Evolutionary conservation across 2,113 vertebrate genomes (phyloP).

Genomic region (Corythoichthys intestinalis): DNA sequence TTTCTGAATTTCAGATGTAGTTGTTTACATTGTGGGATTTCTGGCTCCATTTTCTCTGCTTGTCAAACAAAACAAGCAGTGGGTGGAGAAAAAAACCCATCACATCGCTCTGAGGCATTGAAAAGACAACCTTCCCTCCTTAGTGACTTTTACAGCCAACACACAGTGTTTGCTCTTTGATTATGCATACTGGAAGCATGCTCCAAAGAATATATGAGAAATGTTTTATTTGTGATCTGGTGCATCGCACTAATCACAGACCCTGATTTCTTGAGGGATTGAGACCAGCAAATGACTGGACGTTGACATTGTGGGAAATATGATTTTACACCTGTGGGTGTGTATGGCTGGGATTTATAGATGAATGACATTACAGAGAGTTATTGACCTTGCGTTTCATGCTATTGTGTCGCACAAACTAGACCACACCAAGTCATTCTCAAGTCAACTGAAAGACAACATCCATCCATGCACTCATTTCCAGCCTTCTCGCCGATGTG

Average conservation of each 20-base stretch:
- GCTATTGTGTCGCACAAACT: neutral
- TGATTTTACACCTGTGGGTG: neutral
- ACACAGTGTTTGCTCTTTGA: neutral
- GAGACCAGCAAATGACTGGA: constrained; percentile 7
- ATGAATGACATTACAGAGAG: neutral
- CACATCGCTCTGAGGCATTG: neutral
- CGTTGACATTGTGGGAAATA: constrained; percentile 12
- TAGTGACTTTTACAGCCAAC: neutral
- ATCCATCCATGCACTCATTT: no score
- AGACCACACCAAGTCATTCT: neutral
- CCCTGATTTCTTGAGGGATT: constrained; percentile 11
- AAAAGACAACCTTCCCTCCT: neutral
- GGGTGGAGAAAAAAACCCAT: neutral
- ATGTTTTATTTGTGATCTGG: neutral
- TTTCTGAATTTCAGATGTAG: neutral
- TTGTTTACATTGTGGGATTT: neutral
- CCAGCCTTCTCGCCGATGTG: no score
- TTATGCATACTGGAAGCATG: neutral
- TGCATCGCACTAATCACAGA: neutral
- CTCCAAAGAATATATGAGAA: neutral
- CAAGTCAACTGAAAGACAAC: no score
- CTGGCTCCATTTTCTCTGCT: neutral
- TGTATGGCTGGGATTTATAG: neutral
- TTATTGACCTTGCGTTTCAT: neutral
- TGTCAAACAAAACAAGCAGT: neutral